Evolutionary conservation across 2,113 vertebrate species (phyloP), one percentile per base, ranked within the genome.

Genomic region (Bubo blakistoni): DNA sequence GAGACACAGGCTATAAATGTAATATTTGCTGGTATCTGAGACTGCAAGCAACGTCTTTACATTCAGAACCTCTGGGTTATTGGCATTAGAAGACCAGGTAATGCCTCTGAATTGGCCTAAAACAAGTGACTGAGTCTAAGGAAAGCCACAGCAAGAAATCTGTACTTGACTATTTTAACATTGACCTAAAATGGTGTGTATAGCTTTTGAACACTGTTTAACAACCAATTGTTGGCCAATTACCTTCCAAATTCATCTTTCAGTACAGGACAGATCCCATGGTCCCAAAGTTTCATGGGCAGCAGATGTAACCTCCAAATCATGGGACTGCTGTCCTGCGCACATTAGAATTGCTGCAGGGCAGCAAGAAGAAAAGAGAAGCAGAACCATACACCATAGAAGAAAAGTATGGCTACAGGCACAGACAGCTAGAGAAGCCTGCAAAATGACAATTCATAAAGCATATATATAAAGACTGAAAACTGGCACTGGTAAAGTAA

Each of bases 1-100:
- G 79, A 93, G 79, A 82, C 63, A 80, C 63, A 88, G 34, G 86
- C 88, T 91, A 91, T 78, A 92, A 95, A 94, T 67, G 59, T 67
- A 81, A 17, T 88, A 93, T 52, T 73, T 83, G 79, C 76, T 83
- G 82, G 76, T 74, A 63, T 93, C 84, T 88, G 85, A 90, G 74
- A 25, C 42, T 66, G 77, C 90, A 88, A 88, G 38, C 83, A 90
- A 90, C 4, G 6, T 83, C 76, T 86, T 92, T 74, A 71, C 72
- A 86, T 40, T 90, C 38, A 77, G 76, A 94, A 95, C 30, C 42
- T 86, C 73, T 81, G 73, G 51, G 44, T 70, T 92, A 84, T 63
- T 4, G 2, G 69, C 47, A 44, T 46, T 62, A 40, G 42, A 70
- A 74, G 40, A n/a, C 15, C 49, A 17, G 27, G 47, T 78, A 72